Evolutionary conservation across 2,888 invertebrate species (phyloP).

Genomic region (Epinotia brunnichana): DNA sequence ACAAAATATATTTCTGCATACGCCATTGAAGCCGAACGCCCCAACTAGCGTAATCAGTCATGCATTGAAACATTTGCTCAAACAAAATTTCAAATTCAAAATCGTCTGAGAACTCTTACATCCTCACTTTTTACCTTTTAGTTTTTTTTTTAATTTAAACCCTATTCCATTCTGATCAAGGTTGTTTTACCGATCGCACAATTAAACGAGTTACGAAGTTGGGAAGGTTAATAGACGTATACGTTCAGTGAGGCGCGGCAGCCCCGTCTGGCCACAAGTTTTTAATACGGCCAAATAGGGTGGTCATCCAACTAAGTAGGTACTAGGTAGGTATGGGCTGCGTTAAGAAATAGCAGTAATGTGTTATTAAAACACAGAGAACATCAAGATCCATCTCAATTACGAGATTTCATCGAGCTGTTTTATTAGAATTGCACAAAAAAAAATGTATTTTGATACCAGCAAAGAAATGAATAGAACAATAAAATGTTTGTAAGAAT

Average conservation of each 20-base stretch:
- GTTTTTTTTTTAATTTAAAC: neutral
- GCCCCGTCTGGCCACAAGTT: conserved; percentile 77
- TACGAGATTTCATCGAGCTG: neutral
- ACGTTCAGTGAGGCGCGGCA: conserved; percentile 60
- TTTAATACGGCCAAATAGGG: conserved; percentile 80
- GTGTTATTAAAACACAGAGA: conserved; percentile 6
- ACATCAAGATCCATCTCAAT: neutral
- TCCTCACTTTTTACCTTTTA: neutral
- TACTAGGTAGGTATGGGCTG: neutral
- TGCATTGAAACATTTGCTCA: conserved; percentile 68
- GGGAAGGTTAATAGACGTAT: conserved; percentile 38
- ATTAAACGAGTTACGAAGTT: neutral
- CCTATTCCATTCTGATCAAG: neutral
- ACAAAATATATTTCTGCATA: conserved; percentile 35
- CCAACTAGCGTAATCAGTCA: conserved; percentile 55
- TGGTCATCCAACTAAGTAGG: conserved; percentile 49
- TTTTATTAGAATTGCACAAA: neutral
- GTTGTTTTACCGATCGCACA: neutral
- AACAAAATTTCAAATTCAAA: conserved; percentile 78
- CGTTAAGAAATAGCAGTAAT: conserved; percentile 20
- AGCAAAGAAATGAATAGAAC: too few species aligned
- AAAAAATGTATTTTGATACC: too few species aligned
- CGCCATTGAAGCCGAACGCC: conserved; percentile 41
- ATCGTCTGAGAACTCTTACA: conserved; percentile 37
- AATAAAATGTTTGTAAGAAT: too few species aligned